A percentile compares a stretch with the other conserved stretches of the same genome.
phyloP scores from a whole-genome alignment of 2,113 vertebrate genomes.

The Todiramphus chloris region DNA sequence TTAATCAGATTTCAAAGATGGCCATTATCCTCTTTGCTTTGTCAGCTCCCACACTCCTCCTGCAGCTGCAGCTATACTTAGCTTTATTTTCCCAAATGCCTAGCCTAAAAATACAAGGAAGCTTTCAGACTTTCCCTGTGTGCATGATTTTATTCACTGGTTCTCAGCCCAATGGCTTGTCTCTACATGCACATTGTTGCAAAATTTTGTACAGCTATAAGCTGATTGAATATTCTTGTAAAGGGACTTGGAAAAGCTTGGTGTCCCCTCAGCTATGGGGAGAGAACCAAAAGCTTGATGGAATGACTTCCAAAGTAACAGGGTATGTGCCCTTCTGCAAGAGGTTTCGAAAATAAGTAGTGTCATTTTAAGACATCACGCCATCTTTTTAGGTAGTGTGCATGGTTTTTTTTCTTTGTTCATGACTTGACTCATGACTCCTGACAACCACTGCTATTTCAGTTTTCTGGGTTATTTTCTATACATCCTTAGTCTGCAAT shows the following conservation, averaged over 20 bases:
- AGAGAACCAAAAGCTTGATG: background rate
- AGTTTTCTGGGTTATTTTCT: background rate
- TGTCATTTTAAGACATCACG: background rate
- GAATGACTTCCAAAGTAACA: background rate
- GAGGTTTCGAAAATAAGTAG: background rate
- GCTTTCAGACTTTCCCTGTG: background rate
- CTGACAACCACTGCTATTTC: background rate
- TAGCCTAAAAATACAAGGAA: background rate
- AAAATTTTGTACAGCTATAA: background rate
- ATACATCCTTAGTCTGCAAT: background rate
- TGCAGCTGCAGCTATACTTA: conserved; percentile 4
- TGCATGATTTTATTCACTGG: fast-evolving
- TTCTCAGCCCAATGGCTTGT: background rate
- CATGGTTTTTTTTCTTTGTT: background rate
- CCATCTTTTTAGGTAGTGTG: background rate
- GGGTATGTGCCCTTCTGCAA: background rate
- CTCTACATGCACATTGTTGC: fast-evolving
- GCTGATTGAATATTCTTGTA: background rate
- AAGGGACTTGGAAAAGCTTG: background rate
- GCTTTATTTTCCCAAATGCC: background rate
- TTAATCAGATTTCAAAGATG: background rate
- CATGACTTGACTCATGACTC: background rate
- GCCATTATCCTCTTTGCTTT: background rate
- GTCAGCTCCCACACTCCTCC: background rate
- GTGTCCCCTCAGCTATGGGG: background rate